phyloP scores from a whole-genome alignment of 1,140 invertebrate species.

The Dendrolimus punctatus region DNA sequence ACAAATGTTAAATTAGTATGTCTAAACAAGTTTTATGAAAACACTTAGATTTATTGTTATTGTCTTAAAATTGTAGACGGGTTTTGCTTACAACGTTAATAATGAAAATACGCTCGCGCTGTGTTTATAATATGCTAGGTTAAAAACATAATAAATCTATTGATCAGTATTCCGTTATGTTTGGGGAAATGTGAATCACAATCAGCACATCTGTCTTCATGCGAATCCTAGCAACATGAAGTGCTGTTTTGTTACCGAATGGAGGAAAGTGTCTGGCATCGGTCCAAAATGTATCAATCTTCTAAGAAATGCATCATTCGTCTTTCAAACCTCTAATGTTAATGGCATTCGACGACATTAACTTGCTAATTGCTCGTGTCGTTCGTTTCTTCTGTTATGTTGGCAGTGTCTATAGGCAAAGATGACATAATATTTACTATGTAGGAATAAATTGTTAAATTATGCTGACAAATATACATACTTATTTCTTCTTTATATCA shows the following conservation, averaged over 20 bases:
- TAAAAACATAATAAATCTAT: too few relatives aligned
- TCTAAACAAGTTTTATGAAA: too few relatives aligned
- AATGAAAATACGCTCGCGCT: too few relatives aligned
- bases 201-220: conserved; percentile 17
- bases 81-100: background rate
- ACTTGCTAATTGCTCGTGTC: conserved; percentile 30
- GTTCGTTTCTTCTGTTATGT: conserved; percentile 16
- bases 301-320: conserved; percentile 42
- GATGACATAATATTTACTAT: too few relatives aligned
- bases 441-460: too few relatives aligned
- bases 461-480: too few relatives aligned
- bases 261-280: conserved; percentile 48
- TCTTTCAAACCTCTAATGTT: conserved; percentile 24
- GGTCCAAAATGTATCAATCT: conserved; percentile 45
- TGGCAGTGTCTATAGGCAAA: conserved; percentile 1
- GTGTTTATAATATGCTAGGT: too few relatives aligned
- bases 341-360: conserved; percentile 19
- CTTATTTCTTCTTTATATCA: too few relatives aligned
- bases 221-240: conserved; percentile 19
- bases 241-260: conserved; percentile 26
- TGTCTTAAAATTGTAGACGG: background rate
- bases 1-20: too few relatives aligned
- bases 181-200: conserved; percentile 15
- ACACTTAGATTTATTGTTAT: too few relatives aligned
- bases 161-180: too few relatives aligned